These are phyloP conservation scores for Chymomyza procnemis DNA, from an alignment of 2,888 invertebrate species.

Conservation along the genomic window DNA sequence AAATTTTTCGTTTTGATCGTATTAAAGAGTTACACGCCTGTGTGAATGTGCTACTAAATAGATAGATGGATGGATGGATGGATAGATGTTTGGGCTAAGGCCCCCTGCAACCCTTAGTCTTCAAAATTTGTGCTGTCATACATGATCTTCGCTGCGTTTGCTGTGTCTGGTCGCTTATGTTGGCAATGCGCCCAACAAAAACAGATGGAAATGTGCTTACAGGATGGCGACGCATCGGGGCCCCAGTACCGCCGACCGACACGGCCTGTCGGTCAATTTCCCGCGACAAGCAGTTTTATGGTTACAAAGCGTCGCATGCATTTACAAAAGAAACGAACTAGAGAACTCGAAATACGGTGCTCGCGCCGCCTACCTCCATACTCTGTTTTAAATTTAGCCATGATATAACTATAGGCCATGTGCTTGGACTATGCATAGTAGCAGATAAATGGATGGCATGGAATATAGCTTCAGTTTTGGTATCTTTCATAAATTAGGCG, in stretches of 20 bases:
- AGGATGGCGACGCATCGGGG: conserved; percentile 44
- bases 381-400: conserved; percentile 55
- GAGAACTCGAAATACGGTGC: conserved; percentile 7
- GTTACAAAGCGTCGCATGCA: conserved; percentile 39
- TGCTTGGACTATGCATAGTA: conserved; percentile 1
- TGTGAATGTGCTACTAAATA: background rate
- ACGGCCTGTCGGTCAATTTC: conserved; percentile 54
- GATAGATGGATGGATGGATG: too few relatives aligned
- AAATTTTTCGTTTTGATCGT: background rate
- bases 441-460: conserved; percentile 6
- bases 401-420: conserved; percentile 41
- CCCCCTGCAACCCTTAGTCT: background rate
- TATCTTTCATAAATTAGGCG: conserved; percentile 23
- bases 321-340: conserved; percentile 23
- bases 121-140: background rate
- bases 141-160: background rate
- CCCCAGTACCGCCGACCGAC: conserved; percentile 26
- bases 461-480: conserved; percentile 19
- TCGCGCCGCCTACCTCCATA: conserved; percentile 18
- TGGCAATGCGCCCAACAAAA: conserved; percentile 59
- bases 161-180: conserved; percentile 21
- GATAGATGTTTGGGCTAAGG: background rate
- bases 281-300: conserved; percentile 39
- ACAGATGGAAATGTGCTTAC: conserved; percentile 44
- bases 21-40: background rate